Evolutionary conservation across 2,797 vertebrate species (phyloP).

Genomic region (Falco concolor): DNA sequence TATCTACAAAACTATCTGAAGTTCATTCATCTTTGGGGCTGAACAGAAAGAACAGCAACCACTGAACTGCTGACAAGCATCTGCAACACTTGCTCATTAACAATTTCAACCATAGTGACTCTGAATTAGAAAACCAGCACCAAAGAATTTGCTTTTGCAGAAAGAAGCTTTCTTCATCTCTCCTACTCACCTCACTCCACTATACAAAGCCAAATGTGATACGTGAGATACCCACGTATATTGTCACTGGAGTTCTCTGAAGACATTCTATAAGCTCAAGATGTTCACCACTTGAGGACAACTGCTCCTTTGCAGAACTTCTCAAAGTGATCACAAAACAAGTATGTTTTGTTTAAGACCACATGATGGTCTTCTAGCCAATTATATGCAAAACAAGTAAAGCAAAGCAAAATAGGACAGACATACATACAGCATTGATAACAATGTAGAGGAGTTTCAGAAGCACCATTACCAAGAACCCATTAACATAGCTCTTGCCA

Average conservation of each 20-base stretch:
- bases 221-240: not conserved
- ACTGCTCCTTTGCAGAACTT: not conserved
- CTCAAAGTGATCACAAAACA: not conserved
- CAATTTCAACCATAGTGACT: not conserved
- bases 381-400: not conserved
- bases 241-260: not conserved
- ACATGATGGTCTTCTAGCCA: not conserved
- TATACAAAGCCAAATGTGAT: not conserved
- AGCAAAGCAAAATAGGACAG: not conserved
- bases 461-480: not conserved
- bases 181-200: not conserved
- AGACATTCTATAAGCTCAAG: not conserved
- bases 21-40: not conserved
- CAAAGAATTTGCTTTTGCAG: not conserved
- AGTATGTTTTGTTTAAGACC: not conserved
- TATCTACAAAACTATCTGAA: not conserved
- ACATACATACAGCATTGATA: not conserved
- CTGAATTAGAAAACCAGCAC: not conserved
- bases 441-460: not conserved
- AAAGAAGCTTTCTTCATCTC: not conserved
- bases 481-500: not conserved
- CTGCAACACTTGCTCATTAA: not conserved
- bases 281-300: not conserved
- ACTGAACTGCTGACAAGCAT: not conserved
- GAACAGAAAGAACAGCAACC: not conserved